Conservation (phyloP, 30 jellyfish, hydroid and myxozoan genomes). For the Aurelia coerulea region DNA sequence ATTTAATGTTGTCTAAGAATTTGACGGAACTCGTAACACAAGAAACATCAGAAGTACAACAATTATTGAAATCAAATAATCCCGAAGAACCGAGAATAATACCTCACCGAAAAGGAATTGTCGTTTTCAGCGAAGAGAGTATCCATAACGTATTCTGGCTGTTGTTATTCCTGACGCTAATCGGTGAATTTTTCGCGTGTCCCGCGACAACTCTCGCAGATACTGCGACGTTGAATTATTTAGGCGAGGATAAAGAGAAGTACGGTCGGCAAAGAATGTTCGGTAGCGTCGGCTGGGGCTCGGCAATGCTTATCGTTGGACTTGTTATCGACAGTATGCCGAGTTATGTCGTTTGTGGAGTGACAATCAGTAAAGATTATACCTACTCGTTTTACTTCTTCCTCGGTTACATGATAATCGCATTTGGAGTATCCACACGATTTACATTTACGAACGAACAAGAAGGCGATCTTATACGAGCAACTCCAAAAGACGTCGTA, state of each 20-base stretch:
- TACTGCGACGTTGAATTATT: slow-evolving; percentile 92
- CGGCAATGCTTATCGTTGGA: slow-evolving; percentile 98
- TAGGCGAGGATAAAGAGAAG: slow-evolving; percentile 93
- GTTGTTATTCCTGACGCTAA: slow-evolving; percentile 86
- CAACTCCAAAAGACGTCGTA: slow-evolving; percentile 87
- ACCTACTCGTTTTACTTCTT: slow-evolving; percentile 94
- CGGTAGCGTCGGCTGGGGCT: slow-evolving; percentile 99
- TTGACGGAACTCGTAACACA: slow-evolving; percentile 88
- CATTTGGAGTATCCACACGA: slow-evolving; percentile 82
- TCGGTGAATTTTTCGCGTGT: slow-evolving; percentile 98
- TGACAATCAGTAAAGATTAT: slow-evolving; percentile 90
- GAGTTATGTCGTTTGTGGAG: slow-evolving; percentile 91
- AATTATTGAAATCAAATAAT: slow-evolving; percentile 81
- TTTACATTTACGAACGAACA: slow-evolving; percentile 76
- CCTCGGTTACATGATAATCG: slow-evolving; percentile 89
- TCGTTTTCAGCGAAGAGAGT: slow-evolving; percentile 97
- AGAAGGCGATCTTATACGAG: slow-evolving; percentile 56
- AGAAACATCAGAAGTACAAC: slow-evolving; percentile 95
- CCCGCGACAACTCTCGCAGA: slow-evolving; percentile 99
- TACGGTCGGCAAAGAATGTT: slow-evolving; percentile 99
- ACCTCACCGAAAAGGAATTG: slow-evolving; percentile 94
- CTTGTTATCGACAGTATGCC: slow-evolving; percentile 96
- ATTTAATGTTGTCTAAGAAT: slow-evolving; percentile 83
- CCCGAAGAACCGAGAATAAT: slow-evolving; percentile 91
- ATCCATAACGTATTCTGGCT: slow-evolving; percentile 95